Conservation (phyloP, 1,140 invertebrate genomes). For the Drosophila baimaii region DNA sequence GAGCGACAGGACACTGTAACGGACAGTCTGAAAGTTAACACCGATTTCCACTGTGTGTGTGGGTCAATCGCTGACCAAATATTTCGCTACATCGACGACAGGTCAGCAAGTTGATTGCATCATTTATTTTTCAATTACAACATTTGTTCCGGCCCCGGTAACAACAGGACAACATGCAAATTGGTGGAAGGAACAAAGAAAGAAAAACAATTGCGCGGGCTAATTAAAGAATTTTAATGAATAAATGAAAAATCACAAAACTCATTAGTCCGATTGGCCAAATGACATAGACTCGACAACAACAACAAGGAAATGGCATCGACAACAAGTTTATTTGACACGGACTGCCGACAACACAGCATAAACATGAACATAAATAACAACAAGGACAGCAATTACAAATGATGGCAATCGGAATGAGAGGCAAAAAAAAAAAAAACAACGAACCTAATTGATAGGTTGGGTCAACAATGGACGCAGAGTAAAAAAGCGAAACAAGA, state of each 20-base stretch:
- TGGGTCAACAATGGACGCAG: slow-evolving; percentile 25
- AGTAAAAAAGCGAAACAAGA: not conserved
- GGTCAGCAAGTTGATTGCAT: slow-evolving; percentile 81
- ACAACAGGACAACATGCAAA: slow-evolving; percentile 26
- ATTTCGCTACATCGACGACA: slow-evolving; percentile 65
- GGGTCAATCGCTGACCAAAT: slow-evolving; percentile 79
- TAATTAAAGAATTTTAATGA: slow-evolving; percentile 81
- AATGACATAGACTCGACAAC: slow-evolving; percentile 58
- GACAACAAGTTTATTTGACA: slow-evolving; percentile 45
- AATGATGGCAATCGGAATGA: slow-evolving; percentile 42
- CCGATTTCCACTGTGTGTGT: slow-evolving; percentile 24
- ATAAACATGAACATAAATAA: slow-evolving; percentile 37
- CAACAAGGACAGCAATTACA: slow-evolving; percentile 18
- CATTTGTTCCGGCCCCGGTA: slow-evolving; percentile 66
- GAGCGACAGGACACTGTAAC: not conserved
- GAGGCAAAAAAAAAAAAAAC: slow-evolving; percentile 28
- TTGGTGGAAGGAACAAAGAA: slow-evolving; percentile 9
- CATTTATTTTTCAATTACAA: slow-evolving; percentile 83
- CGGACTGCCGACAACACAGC: slow-evolving; percentile 30
- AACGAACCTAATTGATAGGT: slow-evolving; percentile 61
- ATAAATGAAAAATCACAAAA: slow-evolving; percentile 81
- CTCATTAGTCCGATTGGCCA: slow-evolving; percentile 71
- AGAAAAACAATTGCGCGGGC: slow-evolving; percentile 66
- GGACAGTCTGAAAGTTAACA: slow-evolving; percentile 20
- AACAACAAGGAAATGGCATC: slow-evolving; percentile 36